Base-by-base conservation (phyloP, 1,140 invertebrate species). In the Caenorhabditis remanei region DNA sequence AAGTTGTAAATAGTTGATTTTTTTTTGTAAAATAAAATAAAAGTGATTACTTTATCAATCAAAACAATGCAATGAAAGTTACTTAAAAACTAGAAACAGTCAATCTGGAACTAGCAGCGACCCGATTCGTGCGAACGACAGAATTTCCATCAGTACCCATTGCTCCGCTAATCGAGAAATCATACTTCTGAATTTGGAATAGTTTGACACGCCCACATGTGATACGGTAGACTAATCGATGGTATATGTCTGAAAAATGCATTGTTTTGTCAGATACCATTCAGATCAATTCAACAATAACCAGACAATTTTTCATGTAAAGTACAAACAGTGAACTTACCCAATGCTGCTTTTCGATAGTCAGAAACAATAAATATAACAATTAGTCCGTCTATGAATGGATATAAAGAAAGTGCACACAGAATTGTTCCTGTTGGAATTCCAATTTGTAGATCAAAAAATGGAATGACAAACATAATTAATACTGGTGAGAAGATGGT, bases 351-450 rank as follows among this genome's bases (percentile, higher is more conserved):
- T 71, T 71, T 71, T 7, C 65, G 65, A 71, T 71, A 71, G 46
- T 71, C 65, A 16, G 65, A 71, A 43, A 71, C 65, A 71, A 71
- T 71, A 43, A 40, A 43, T 6, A 71, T 71, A 43, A 71, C 65
- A 46, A 71, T 71, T 19, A 71, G 41, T n/a, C 65, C 65, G 24
- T 71, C 65, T 14, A 71, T 71, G 65, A 71, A 71, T 71, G 65
- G 65, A 46, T 71, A 71, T n/a, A 71, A 71, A 16, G 65, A 71
- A 7, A 71, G 19, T 9, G 65, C 65, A 46, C 65, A 71, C 8
- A 71, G 41, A 2, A 71, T 19, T n/a, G 41, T 11, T 14, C 65
- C 65, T 14, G 65, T 71, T 24, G 41, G 65, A 19, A 71, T 46
- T n/a, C 65, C 65, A 16, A 71, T 2, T 71, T 71, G 65, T 3